Evolutionary conservation across 2,888 invertebrate genomes (phyloP).

Genomic region (Lycaena phlaeas): DNA sequence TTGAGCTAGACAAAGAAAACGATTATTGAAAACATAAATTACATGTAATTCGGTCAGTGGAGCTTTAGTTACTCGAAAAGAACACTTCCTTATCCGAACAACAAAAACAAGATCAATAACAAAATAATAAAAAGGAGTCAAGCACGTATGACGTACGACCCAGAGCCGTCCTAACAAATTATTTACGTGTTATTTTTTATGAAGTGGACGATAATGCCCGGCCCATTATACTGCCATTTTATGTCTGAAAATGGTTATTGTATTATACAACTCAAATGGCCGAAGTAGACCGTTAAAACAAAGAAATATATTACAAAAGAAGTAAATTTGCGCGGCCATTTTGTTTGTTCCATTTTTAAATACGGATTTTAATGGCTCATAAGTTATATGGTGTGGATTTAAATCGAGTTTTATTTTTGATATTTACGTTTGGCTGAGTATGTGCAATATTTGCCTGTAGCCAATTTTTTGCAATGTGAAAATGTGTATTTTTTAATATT

Average conservation of each 20-base stretch:
- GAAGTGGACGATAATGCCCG: constrained; percentile 17
- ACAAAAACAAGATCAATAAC: constrained; percentile 5
- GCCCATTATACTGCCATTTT: constrained; percentile 11
- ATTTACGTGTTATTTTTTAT: constrained; percentile 28
- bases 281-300: constrained; percentile 10
- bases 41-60: too few species aligned
- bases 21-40: too few species aligned
- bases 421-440: background rate
- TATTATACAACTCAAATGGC: constrained; percentile 9
- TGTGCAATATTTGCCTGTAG: too few species aligned
- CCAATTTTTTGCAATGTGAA: too few species aligned
- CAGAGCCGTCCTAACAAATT: constrained; percentile 22
- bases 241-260: constrained; percentile 10
- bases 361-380: background rate
- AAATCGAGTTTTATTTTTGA: background rate
- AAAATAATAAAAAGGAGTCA: constrained; percentile 7
- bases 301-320: constrained; percentile 6
- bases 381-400: background rate
- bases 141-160: constrained; percentile 5
- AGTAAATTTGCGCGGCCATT: constrained; percentile 10
- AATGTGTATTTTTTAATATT: too few species aligned
- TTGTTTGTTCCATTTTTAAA: constrained; percentile 7
- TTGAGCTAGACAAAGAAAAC: too few species aligned
- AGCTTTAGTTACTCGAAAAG: too few species aligned
- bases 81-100: too few species aligned